Evolutionary conservation across 1,140 invertebrate species (phyloP).

Genomic region (Bombyx mandarina): DNA sequence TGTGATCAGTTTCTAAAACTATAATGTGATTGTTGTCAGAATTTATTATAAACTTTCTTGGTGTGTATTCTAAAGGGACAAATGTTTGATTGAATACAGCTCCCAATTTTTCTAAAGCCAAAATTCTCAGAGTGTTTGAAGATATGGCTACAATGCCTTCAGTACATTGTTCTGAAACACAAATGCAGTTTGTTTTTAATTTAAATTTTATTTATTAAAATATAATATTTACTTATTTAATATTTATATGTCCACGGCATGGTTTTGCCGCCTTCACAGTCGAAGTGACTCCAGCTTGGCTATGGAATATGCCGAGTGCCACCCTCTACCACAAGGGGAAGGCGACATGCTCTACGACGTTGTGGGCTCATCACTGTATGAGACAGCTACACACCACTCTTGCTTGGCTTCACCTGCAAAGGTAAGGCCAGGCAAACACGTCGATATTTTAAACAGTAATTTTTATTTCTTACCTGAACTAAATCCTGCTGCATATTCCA

Average conservation of each 20-base stretch:
- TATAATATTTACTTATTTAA: neutral
- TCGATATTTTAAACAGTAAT: slow-evolving; percentile 21
- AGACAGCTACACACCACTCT: slow-evolving; percentile 57
- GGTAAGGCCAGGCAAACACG: slow-evolving; percentile 43
- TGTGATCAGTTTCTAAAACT: slow-evolving; percentile 97
- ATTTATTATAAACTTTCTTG: slow-evolving; percentile 95
- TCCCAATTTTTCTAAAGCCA: slow-evolving; percentile 97
- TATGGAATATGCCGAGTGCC: slow-evolving; percentile 68
- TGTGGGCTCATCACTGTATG: slow-evolving; percentile 58
- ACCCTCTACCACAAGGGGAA: slow-evolving; percentile 47
- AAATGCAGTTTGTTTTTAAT: slow-evolving; percentile 4
- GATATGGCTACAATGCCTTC: slow-evolving; percentile 99
- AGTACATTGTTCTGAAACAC: slow-evolving; percentile 91
- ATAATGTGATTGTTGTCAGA: slow-evolving; percentile 93
- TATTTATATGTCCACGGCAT: slow-evolving; percentile 55
- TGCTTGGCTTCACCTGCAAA: slow-evolving; percentile 30
- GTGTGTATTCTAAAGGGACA: slow-evolving; percentile 94
- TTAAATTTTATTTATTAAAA: neutral
- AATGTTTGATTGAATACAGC: slow-evolving; percentile 98
- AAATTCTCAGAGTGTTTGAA: slow-evolving; percentile 96
- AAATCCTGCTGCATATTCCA: slow-evolving; percentile 98
- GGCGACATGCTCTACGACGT: slow-evolving; percentile 52
- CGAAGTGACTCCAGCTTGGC: slow-evolving; percentile 61
- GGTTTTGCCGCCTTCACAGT: slow-evolving; percentile 66
- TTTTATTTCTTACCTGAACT: slow-evolving; percentile 76